Conservation (phyloP, 1,140 invertebrate genomes). For the Ips nitidus region DNA sequence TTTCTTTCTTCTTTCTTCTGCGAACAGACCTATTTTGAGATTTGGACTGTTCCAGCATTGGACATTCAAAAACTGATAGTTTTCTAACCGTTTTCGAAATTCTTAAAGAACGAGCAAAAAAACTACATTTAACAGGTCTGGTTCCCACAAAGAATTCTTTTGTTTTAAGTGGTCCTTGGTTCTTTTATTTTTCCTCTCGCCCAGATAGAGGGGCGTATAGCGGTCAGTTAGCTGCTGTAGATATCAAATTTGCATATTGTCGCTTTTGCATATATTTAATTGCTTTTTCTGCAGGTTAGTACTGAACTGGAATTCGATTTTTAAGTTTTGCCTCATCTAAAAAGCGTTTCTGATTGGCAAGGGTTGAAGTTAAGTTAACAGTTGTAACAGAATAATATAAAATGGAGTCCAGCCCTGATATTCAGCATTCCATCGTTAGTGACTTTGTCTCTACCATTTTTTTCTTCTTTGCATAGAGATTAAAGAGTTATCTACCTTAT, state of each 20-base stretch:
- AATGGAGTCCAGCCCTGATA: neutral
- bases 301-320: neutral
- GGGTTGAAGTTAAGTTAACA: neutral
- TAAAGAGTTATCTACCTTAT: neutral
- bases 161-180: neutral
- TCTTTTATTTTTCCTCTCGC: neutral
- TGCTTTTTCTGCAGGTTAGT: neutral
- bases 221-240: neutral
- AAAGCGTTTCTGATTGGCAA: neutral
- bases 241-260: conserved; percentile 4
- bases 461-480: neutral
- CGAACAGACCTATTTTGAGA: no score
- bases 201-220: neutral
- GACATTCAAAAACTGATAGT: no score
- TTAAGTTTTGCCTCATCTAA: neutral
- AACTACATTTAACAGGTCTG: conserved; percentile 3
- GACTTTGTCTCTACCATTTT: neutral
- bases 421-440: neutral
- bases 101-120: neutral
- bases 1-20: no score
- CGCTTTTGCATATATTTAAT: neutral
- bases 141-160: neutral
- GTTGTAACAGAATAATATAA: neutral
- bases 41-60: no score
- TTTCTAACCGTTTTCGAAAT: neutral